Evolutionary conservation across 1,140 invertebrate species (phyloP).

Genomic region (Calliopsis andreniformis): DNA sequence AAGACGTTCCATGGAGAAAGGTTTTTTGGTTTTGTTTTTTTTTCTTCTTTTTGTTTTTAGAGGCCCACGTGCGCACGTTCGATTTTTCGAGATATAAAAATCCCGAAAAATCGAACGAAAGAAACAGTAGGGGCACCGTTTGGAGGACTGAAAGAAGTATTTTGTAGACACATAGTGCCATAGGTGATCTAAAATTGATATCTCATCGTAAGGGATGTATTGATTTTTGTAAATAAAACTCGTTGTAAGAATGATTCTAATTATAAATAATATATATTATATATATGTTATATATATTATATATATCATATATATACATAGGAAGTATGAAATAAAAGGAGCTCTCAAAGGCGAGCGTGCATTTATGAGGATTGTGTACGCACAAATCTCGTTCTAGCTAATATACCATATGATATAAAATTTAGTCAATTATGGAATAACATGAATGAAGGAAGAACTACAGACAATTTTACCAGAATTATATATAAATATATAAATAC

Average conservation of each 20-base stretch:
- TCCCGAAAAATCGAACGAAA: conserved; percentile 22
- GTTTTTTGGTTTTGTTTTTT: no score
- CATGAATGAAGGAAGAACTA: conserved; percentile 53
- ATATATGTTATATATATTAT: conserved; percentile 14
- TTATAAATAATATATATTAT: conserved; percentile 54
- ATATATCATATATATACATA: conserved; percentile 12
- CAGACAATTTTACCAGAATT: conserved; percentile 64
- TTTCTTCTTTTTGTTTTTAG: conserved; percentile 12
- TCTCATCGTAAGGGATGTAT: conserved; percentile 61
- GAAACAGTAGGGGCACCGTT: conserved; percentile 9
- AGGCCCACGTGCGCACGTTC: conserved; percentile 7
- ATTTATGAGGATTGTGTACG: conserved; percentile 58
- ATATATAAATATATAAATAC: conserved; percentile 56
- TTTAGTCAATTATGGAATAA: conserved; percentile 76
- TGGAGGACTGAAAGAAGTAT: conserved; percentile 73
- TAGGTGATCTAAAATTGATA: conserved; percentile 70
- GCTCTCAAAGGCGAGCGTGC: conserved; percentile 36
- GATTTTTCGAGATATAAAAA: conserved; percentile 5
- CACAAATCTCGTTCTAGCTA: conserved; percentile 63
- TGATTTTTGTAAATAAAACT: conserved; percentile 72
- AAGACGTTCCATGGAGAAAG: not conserved
- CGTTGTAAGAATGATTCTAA: conserved; percentile 59
- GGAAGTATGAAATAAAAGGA: conserved; percentile 32
- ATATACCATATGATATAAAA: conserved; percentile 68
- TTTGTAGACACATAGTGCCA: conserved; percentile 67